These are phyloP conservation scores for Euwallacea similis DNA, from an alignment of 1,140 invertebrate species.

Conservation along the genomic window DNA sequence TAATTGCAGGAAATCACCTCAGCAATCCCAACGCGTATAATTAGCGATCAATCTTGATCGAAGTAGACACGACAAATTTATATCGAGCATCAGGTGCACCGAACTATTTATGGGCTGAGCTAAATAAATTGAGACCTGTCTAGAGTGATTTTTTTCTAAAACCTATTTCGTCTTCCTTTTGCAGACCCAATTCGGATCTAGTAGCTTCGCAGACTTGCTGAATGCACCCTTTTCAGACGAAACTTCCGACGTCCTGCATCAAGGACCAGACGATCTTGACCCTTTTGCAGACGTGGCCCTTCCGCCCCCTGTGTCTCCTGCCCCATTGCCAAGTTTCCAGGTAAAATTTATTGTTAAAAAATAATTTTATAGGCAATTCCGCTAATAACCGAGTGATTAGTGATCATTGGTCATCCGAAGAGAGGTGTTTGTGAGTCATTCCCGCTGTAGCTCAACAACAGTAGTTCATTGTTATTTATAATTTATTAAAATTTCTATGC, in stretches of 20 bases:
- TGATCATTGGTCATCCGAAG: no score
- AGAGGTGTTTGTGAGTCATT: no score
- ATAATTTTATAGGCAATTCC: no score
- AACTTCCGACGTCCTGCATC: slow-evolving; percentile 47
- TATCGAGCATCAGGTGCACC: slow-evolving; percentile 30
- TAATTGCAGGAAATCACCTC: slow-evolving; percentile 17
- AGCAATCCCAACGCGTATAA: slow-evolving; percentile 31
- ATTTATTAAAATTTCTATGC: no score
- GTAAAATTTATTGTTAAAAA: slow-evolving; percentile 59
- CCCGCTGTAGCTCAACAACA: no score
- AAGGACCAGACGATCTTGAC: slow-evolving; percentile 50
- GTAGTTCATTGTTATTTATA: no score
- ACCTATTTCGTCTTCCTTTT: slow-evolving; percentile 31
- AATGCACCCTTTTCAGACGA: slow-evolving; percentile 62
- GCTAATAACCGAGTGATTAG: no score
- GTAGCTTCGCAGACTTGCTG: slow-evolving; percentile 66
- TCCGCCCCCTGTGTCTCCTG: slow-evolving; percentile 52
- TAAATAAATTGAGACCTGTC: slow-evolving; percentile 1
- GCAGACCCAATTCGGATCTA: slow-evolving; percentile 65
- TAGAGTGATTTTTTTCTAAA: neutral
- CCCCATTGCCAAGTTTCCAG: slow-evolving; percentile 80
- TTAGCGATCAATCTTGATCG: slow-evolving; percentile 37
- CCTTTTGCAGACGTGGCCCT: slow-evolving; percentile 52
- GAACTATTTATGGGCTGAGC: slow-evolving; percentile 26
- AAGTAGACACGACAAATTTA: slow-evolving; percentile 25